Percentiles rank a stretch among this genome's conserved stretches.
phyloP scores from a whole-genome alignment of 2,888 invertebrate species.

The Trissonchulus sp. region DNA sequence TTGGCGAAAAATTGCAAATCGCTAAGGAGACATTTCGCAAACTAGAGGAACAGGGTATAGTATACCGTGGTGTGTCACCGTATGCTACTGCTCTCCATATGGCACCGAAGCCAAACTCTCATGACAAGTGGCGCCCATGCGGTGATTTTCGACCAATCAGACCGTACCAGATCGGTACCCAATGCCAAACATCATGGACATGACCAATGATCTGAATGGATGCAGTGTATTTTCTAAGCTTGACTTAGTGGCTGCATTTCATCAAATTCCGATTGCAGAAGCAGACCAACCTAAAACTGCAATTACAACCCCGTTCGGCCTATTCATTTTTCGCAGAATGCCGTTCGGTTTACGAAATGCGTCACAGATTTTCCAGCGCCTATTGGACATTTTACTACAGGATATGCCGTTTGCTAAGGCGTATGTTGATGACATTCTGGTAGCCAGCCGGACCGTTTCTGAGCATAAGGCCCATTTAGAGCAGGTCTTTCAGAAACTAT shows the following conservation, averaged over 20 bases:
- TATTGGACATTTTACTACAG: conserved; percentile 39
- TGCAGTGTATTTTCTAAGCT: conserved; percentile 32
- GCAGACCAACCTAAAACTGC: conserved; percentile 37
- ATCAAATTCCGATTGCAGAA: conserved; percentile 34
- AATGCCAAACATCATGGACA: neutral
- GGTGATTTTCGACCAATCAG: no score
- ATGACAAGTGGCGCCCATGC: no score
- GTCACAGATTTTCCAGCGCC: conserved; percentile 38
- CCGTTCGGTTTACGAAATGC: conserved; percentile 42
- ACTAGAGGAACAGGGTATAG: conserved; percentile 4
- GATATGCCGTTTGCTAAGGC: conserved; percentile 36
- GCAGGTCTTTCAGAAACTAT: neutral
- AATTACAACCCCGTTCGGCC: conserved; percentile 36
- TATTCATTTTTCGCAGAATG: conserved; percentile 41
- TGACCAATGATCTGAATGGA: neutral
- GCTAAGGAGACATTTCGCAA: neutral
- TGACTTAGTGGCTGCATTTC: conserved; percentile 35
- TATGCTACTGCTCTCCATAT: conserved; percentile 2
- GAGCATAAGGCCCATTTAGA: conserved; percentile 33
- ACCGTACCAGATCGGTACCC: neutral
- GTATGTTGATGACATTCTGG: conserved; percentile 41
- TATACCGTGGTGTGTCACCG: conserved; percentile 1
- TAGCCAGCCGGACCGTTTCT: conserved; percentile 30
- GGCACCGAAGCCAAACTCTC: no score
- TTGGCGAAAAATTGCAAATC: neutral